phyloP scores from a whole-genome alignment of 2,113 vertebrate genomes.

The Progne subis region DNA sequence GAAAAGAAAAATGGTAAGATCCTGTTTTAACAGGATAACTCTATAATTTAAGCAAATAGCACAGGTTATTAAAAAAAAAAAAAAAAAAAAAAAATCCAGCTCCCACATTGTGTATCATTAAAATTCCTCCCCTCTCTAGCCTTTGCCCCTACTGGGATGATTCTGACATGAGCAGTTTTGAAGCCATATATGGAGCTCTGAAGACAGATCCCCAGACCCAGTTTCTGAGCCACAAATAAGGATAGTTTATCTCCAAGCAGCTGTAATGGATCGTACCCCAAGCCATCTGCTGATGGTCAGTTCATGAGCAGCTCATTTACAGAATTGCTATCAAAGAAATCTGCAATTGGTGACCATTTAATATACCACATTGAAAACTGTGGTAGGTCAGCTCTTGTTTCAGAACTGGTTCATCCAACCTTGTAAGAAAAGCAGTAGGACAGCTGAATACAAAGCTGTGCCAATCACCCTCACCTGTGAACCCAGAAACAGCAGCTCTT shows the following conservation, averaged over 20 bases:
- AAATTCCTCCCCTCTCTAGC: background rate
- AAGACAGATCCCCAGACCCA: background rate
- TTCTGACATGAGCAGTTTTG: background rate
- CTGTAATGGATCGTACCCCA: background rate
- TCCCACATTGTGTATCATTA: background rate
- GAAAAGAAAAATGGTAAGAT: background rate
- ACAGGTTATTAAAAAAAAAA: background rate
- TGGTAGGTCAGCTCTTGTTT: background rate
- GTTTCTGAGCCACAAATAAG: background rate
- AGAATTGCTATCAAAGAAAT: background rate
- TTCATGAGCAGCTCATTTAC: background rate
- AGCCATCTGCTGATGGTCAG: background rate
- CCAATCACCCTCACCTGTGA: background rate
- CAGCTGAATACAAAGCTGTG: background rate
- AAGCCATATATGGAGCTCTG: constrained; percentile 22
- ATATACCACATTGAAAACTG: background rate
- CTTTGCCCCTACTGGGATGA: background rate
- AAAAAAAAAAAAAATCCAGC: background rate
- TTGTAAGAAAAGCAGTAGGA: background rate
- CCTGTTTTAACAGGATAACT: background rate
- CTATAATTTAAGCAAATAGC: background rate
- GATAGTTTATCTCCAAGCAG: background rate
- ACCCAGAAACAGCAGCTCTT: background rate
- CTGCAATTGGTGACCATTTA: background rate
- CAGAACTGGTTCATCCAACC: background rate